A percentile compares a stretch with the other conserved stretches of the same genome.
phyloP scores from a whole-genome alignment of 2,113 vertebrate genomes.

The Gracilinanus agilis region DNA sequence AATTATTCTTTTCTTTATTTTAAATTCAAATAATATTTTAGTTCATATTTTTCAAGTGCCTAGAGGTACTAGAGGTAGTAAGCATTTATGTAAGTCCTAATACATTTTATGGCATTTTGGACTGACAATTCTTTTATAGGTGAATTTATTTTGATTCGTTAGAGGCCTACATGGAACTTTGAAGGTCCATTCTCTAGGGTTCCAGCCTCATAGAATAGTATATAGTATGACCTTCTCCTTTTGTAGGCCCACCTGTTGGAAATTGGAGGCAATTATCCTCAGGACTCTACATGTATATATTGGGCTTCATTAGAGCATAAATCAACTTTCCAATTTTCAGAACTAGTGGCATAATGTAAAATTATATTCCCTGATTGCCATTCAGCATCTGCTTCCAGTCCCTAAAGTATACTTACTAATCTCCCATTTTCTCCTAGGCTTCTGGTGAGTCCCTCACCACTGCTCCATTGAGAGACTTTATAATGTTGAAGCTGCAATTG shows the following conservation, averaged over 20 bases:
- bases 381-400: conserved; percentile 59
- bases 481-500: conserved; percentile 12
- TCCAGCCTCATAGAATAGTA: neutral
- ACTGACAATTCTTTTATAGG: neutral
- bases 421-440: conserved; percentile 6
- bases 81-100: neutral
- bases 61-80: neutral
- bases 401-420: conserved; percentile 14
- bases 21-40: neutral
- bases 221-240: neutral
- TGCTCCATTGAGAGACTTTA: neutral
- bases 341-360: conserved; percentile 30
- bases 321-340: neutral
- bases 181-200: neutral
- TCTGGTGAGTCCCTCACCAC: conserved; percentile 1
- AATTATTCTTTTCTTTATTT: neutral
- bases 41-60: neutral
- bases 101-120: neutral
- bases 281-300: conserved; percentile 34
- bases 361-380: conserved; percentile 50
- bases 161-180: neutral
- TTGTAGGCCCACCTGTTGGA: neutral
- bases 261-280: conserved; percentile 62
- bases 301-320: conserved; percentile 11
- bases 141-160: neutral